A percentile compares a stretch with the other conserved stretches of the same genome.
Evolutionary conservation across 1,140 invertebrate genomes (phyloP).

Genomic region (Carposina sasakii): DNA sequence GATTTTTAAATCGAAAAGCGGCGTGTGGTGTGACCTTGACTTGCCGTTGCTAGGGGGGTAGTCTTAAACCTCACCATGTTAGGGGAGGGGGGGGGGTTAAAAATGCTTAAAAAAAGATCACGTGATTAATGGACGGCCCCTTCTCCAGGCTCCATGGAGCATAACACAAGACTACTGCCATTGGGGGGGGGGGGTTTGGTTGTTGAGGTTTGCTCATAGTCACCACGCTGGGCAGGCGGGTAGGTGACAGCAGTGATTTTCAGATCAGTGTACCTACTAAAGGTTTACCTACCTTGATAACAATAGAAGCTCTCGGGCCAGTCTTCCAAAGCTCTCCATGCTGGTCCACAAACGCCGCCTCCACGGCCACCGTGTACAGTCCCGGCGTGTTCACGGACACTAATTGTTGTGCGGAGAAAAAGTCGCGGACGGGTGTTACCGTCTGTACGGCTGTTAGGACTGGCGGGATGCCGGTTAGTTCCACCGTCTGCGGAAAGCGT

Average conservation of each 20-base stretch:
- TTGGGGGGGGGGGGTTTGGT: background rate
- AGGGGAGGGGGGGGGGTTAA: too few relatives aligned
- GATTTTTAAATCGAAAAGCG: too few relatives aligned
- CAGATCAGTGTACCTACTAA: too few relatives aligned
- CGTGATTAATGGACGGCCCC: too few relatives aligned
- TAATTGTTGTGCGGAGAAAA: conserved; percentile 83
- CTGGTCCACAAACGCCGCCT: conserved; percentile 79
- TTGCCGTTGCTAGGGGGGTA: too few relatives aligned
- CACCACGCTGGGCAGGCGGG: too few relatives aligned
- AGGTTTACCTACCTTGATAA: conserved; percentile 69
- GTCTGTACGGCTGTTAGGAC: conserved; percentile 70
- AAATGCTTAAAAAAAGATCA: too few relatives aligned
- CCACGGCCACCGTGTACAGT: conserved; percentile 74
- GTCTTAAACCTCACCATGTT: too few relatives aligned
- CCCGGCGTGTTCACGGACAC: conserved; percentile 72
- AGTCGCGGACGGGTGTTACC: conserved; percentile 81
- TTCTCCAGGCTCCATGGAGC: too few relatives aligned
- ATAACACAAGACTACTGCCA: background rate
- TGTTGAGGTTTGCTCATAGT: background rate
- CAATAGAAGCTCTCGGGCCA: conserved; percentile 75
- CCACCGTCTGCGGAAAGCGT: conserved; percentile 42
- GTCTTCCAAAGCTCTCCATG: conserved; percentile 79
- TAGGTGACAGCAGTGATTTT: too few relatives aligned
- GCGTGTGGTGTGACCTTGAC: too few relatives aligned
- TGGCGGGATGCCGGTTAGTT: conserved; percentile 44